Evolutionary conservation across 2,797 vertebrate species (phyloP).

Genomic region (Prunella strophiata): DNA sequence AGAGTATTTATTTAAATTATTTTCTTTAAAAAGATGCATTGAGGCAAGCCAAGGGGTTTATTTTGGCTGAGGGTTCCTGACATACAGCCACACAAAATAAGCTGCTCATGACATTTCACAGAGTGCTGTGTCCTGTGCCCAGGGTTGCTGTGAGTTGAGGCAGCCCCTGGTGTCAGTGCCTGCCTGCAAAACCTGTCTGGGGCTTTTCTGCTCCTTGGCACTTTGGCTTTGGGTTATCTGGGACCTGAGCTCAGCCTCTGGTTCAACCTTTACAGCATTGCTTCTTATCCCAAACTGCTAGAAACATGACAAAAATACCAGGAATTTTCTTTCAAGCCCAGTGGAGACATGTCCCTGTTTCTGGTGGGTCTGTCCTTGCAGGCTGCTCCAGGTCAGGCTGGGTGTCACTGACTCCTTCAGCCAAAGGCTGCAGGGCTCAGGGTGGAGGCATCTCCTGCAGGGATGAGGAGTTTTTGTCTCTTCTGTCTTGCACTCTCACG

Average conservation of each 20-base stretch:
- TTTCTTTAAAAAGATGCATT: neutral
- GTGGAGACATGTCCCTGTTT: neutral
- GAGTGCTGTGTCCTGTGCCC: neutral
- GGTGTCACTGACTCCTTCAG: neutral
- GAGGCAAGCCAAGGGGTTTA: neutral
- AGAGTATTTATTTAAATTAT: neutral
- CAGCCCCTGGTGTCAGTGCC: neutral
- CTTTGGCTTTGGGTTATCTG: neutral
- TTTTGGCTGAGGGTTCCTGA: neutral
- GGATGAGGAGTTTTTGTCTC: neutral
- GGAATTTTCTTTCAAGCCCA: neutral
- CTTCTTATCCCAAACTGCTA: neutral
- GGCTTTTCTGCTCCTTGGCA: neutral
- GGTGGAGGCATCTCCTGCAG: neutral
- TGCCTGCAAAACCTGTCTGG: neutral
- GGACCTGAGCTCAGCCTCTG: neutral
- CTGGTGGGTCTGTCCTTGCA: rapidly evolving
- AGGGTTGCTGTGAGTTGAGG: neutral
- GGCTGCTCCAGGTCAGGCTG: rapidly evolving
- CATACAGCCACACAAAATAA: neutral
- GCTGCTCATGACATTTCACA: neutral
- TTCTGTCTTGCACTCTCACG: neutral
- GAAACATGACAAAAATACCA: neutral
- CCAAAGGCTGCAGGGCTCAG: neutral
- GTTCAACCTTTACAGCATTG: neutral